A percentile compares a stretch with the other conserved stretches of the same genome.
phyloP scores from a whole-genome alignment of 2,113 vertebrate genomes.

The Aspidoscelis tigris region DNA sequence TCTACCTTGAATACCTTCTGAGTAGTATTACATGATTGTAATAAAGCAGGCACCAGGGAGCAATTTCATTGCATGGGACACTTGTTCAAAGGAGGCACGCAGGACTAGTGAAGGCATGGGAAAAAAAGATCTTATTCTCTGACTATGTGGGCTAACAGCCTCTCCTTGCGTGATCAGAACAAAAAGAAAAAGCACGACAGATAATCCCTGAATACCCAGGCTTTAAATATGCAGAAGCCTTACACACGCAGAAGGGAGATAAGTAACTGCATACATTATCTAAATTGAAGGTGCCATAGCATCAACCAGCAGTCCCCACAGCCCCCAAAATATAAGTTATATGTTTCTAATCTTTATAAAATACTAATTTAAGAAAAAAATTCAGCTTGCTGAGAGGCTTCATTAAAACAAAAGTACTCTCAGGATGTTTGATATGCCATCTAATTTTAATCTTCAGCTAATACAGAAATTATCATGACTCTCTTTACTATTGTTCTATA shows the following conservation, averaged over 20 bases:
- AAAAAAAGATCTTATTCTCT: background rate
- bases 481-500: background rate
- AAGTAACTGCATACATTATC: slow-evolving; percentile 82
- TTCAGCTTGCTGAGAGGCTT: background rate
- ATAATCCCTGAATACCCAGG: slow-evolving; percentile 87
- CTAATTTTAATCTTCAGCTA: background rate
- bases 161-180: slow-evolving; percentile 85
- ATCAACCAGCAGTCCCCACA: background rate
- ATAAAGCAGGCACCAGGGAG: slow-evolving; percentile 4
- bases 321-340: background rate
- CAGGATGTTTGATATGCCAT: background rate
- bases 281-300: slow-evolving; percentile 58
- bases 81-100: background rate
- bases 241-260: slow-evolving; percentile 82
- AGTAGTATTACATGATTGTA: background rate
- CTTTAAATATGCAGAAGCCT: slow-evolving; percentile 92
- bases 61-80: background rate
- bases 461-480: background rate
- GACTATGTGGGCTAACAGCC: slow-evolving; percentile 71
- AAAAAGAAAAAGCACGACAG: slow-evolving; percentile 82
- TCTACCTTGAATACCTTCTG: slow-evolving; percentile 30
- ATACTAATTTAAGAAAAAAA: background rate
- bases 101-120: background rate
- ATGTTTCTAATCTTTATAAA: background rate
- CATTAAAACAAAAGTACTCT: background rate